These are phyloP conservation scores for Rhagium mordax DNA, from an alignment of 2,888 invertebrate genomes.

Conservation along the genomic window DNA sequence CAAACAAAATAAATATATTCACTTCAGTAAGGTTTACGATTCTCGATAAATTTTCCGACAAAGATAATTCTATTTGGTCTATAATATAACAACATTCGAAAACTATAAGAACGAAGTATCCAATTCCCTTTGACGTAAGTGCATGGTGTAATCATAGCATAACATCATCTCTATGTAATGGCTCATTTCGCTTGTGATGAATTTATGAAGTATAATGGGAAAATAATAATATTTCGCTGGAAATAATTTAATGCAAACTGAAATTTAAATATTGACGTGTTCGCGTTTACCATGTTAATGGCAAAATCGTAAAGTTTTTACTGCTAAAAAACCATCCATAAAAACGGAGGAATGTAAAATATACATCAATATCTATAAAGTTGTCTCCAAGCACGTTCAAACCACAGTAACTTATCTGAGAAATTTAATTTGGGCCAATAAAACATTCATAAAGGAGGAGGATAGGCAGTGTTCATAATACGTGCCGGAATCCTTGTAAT, in stretches of 20 bases:
- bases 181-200: no score
- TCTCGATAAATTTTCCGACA: no score
- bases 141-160: no score
- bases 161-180: no score
- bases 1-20: no score
- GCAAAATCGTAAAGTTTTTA: background rate
- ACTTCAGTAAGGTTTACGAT: no score
- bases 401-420: slow-evolving; percentile 63
- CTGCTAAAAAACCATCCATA: background rate
- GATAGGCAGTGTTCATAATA: slow-evolving; percentile 60
- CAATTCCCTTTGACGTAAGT: no score
- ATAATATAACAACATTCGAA: no score
- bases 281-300: background rate
- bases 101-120: no score
- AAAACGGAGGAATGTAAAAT: slow-evolving; percentile 22
- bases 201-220: no score
- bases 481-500: slow-evolving; percentile 67
- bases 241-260: background rate
- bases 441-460: slow-evolving; percentile 66
- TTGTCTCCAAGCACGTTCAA: slow-evolving; percentile 46
- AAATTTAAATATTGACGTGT: background rate
- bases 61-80: no score
- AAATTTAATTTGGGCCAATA: slow-evolving; percentile 68
- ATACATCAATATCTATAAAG: slow-evolving; percentile 43
- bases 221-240: background rate